Evolutionary conservation across 2,888 invertebrate species (phyloP).

Genomic region (Alentia gelatinosa): DNA sequence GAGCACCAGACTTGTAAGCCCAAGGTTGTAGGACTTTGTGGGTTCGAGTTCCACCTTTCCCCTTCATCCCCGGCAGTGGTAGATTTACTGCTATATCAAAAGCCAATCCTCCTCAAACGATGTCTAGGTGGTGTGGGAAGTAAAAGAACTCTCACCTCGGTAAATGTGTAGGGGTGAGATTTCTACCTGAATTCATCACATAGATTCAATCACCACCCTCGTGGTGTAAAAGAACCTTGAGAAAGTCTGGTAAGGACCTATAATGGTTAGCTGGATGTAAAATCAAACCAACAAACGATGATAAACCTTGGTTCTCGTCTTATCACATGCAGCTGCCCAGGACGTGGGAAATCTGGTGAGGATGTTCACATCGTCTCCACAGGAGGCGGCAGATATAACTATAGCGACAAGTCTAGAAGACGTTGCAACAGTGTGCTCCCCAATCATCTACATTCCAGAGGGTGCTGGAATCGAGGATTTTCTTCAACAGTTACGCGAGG

Average conservation of each 20-base stretch:
- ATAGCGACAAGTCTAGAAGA: conserved; percentile 74
- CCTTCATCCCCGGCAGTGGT: too few relatives aligned
- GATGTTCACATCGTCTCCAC: neutral
- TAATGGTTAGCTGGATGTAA: neutral
- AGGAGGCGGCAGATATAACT: conserved; percentile 66
- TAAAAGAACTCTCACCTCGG: too few relatives aligned
- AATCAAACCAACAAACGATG: neutral
- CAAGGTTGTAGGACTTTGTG: too few relatives aligned
- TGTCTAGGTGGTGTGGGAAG: too few relatives aligned
- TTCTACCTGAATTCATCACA: neutral
- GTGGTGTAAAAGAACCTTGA: neutral
- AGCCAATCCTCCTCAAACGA: too few relatives aligned
- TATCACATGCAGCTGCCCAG: neutral
- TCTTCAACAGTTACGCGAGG: conserved; percentile 68
- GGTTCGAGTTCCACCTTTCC: too few relatives aligned
- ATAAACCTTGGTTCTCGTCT: neutral
- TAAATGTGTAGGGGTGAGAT: too few relatives aligned
- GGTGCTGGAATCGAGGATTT: conserved; percentile 67
- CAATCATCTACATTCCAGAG: conserved; percentile 73
- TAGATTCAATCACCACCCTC: neutral
- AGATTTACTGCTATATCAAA: too few relatives aligned
- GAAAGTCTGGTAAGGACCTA: neutral
- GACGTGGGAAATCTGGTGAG: neutral
- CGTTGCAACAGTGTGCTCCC: conserved; percentile 75
- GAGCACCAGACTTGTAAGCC: too few relatives aligned